Conservation (phyloP, 2,797 vertebrate genomes). For the Tapirus indicus region DNA sequence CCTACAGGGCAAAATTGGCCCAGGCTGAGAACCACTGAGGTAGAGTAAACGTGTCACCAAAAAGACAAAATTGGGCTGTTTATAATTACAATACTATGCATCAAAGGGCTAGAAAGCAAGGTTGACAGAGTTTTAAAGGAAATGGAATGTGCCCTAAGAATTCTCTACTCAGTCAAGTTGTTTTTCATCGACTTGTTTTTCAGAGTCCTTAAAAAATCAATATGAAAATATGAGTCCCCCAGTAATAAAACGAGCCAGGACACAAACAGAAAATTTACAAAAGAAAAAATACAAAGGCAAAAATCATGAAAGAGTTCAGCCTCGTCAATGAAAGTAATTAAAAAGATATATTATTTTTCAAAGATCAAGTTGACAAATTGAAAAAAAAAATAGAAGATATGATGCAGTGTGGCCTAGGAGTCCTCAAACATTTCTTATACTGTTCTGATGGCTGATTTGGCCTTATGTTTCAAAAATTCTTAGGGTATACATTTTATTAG, state of each 20-base stretch:
- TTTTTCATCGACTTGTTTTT: background rate
- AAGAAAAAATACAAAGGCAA: background rate
- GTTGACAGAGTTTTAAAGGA: background rate
- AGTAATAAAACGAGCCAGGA: background rate
- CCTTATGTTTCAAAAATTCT: background rate
- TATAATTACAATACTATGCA: background rate
- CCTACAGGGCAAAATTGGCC: background rate
- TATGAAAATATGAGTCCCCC: background rate
- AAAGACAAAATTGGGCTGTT: background rate
- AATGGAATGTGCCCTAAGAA: background rate
- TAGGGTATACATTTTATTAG: background rate
- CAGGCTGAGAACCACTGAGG: background rate
- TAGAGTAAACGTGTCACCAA: background rate
- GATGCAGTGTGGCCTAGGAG: too few species aligned
- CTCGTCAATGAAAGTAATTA: background rate
- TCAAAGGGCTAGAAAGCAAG: background rate
- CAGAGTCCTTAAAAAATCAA: background rate
- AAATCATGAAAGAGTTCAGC: background rate
- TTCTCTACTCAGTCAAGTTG: background rate
- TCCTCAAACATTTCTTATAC: background rate
- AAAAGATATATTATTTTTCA: background rate
- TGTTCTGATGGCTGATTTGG: background rate
- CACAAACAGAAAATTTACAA: background rate
- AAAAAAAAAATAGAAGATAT: background rate
- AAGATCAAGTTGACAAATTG: background rate